Base-by-base conservation (phyloP, 2,888 invertebrate genomes). In the Lordiphosa andalusiaca region DNA sequence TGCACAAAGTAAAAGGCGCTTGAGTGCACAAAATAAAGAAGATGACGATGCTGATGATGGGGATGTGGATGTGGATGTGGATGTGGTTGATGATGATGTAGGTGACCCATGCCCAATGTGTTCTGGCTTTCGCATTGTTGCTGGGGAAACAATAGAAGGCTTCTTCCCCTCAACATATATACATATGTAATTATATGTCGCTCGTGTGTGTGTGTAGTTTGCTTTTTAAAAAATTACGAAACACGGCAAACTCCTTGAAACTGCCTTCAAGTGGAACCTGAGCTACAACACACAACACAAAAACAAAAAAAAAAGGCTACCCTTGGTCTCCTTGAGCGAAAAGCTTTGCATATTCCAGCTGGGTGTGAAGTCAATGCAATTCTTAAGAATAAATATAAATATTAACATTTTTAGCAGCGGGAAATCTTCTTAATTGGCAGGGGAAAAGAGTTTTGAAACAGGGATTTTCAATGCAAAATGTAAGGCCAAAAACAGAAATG, bases 1-100 rank as follows among this genome's bases (percentile, higher is more conserved):
- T 69, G 76, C 76, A 68, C 67, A 75, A 73, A 72, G 76, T 70
- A 61, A 76, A 80, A 81, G 81, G 64, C 71, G 70, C 73, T 70
- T 65, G 67, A 71, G 75, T 75, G 71, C 71, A 81, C 67, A 77
- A 77, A 75, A 82, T 70, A 65, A 73, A 72, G 56, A 59, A 60
- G 63, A 59, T 40, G 67, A 57, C 59, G 66, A 37, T 16, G 64
- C 52, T 38, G 38, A 40, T 51, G 19, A n/a, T 25, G 39, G 30
- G 10, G 25, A 35, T 37, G 49, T 9, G 16, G 40, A 46, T 30
- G 37, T 13, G 23, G 16, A 40, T 21, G 57, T 39, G 36, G 78
- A 37, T 54, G 68, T 48, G n/a, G n/a, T 13, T 33, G 16, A 40
- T 21, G 57, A 41, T 38, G 78, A 37, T 54, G 68, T 48, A 69